A percentile compares a stretch with the other conserved stretches of the same genome.
Conservation (phyloP, 2,113 vertebrate genomes). For the Nothocercus nigrocapillus region DNA sequence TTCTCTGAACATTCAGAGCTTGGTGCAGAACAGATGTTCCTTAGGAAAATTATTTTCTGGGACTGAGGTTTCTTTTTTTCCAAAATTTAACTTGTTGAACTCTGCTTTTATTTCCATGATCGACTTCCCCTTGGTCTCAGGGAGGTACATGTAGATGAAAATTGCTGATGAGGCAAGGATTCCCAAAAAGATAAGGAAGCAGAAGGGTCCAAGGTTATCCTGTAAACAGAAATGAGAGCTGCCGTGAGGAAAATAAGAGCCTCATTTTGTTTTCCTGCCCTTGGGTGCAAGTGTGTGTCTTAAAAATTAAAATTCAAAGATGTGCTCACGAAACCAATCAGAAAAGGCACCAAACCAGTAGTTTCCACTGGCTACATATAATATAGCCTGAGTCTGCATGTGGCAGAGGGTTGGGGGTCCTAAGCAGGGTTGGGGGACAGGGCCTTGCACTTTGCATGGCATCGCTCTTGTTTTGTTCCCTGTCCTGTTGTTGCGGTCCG, state of each 20-base stretch:
- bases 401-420: not conserved
- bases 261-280: not conserved
- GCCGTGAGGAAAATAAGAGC: not conserved
- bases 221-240: constrained; percentile 49
- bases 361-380: not conserved
- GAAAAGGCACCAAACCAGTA: not conserved
- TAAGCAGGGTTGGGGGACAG: not conserved
- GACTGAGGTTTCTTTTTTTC: not conserved
- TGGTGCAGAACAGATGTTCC: constrained; percentile 42
- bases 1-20: constrained; percentile 14
- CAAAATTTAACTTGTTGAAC: constrained; percentile 83
- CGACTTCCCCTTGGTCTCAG: constrained; percentile 83
- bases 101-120: constrained; percentile 82
- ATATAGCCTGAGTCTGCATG: not conserved
- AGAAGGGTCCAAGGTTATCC: constrained; percentile 81
- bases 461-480: not conserved
- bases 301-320: not conserved
- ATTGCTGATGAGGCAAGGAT: constrained; percentile 70
- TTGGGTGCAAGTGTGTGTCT: not conserved
- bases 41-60: constrained; percentile 34
- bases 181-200: constrained; percentile 85
- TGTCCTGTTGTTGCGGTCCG: not conserved
- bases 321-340: not conserved
- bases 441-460: not conserved
- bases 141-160: constrained; percentile 79